Conservation (phyloP, 2,888 invertebrate species). For the Eumacrocentrus americanus region DNA sequence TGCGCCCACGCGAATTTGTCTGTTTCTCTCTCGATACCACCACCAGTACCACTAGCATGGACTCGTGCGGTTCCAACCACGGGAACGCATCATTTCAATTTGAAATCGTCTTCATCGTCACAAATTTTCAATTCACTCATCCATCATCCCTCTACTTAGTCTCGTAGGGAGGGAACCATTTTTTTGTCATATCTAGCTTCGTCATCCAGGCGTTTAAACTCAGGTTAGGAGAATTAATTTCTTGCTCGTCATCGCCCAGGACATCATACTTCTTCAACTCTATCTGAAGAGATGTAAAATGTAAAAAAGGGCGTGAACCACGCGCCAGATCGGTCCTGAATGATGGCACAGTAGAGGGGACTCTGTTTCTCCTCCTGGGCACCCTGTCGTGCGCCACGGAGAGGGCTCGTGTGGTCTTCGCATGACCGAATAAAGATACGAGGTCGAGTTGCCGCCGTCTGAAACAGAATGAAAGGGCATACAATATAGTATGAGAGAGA, state of each 20-base stretch:
- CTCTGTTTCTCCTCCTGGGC: conserved; percentile 32
- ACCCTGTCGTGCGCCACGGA: conserved; percentile 37
- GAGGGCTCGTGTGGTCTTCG: conserved; percentile 36
- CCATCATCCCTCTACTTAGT: neutral
- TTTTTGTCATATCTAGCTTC: neutral
- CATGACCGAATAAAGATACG: conserved; percentile 50
- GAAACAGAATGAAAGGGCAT: conserved; percentile 22
- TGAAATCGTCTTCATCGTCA: too few relatives aligned
- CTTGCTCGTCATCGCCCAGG: conserved; percentile 15
- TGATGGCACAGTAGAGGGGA: too few relatives aligned
- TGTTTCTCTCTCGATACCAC: conserved; percentile 31
- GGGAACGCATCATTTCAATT: conserved; percentile 7
- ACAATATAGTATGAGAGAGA: conserved; percentile 22
- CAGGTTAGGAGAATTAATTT: conserved; percentile 5
- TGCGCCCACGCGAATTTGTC: conserved; percentile 53
- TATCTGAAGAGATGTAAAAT: conserved; percentile 7
- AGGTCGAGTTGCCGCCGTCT: conserved; percentile 40
- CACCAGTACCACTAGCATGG: conserved; percentile 14
- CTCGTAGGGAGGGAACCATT: too few relatives aligned
- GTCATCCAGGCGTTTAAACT: neutral
- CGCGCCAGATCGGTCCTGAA: conserved; percentile 1
- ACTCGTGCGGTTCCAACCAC: conserved; percentile 12
- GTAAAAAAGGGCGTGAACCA: conserved; percentile 15
- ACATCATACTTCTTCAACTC: conserved; percentile 2
- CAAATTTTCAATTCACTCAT: neutral